phyloP scores from a whole-genome alignment of 37 sponge, comb jelly and placozoan genomes.

The Axinella damicornis region DNA sequence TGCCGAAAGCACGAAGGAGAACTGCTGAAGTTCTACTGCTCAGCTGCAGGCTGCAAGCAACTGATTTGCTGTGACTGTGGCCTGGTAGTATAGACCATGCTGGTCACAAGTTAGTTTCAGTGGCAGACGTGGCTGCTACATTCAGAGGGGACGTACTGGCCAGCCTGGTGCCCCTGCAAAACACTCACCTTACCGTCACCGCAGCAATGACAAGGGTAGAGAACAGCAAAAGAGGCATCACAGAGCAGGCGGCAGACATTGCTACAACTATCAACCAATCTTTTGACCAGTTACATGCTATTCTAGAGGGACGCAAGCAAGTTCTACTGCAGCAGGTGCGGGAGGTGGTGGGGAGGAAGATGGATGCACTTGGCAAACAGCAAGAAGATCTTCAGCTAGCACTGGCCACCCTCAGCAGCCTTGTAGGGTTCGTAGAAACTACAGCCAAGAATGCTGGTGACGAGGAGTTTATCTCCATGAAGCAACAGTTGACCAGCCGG shows the following conservation, averaged over 20 bases:
- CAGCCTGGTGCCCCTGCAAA: not conserved
- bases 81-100: not conserved
- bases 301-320: not conserved
- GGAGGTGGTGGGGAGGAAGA: not conserved
- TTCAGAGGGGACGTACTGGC: not conserved
- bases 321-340: not conserved
- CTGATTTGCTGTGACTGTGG: conserved; percentile 17
- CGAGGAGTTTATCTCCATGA: conserved; percentile 7
- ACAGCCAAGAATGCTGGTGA: conserved; percentile 3
- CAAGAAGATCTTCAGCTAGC: not conserved
- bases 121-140: not conserved
- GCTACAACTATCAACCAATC: not conserved
- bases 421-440: conserved; percentile 6
- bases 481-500: not conserved
- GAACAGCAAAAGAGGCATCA: not conserved
- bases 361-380: not conserved
- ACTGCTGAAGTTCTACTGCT: conserved; percentile 1
- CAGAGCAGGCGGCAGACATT: not conserved
- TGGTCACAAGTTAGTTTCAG: not conserved
- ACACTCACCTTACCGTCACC: not conserved
- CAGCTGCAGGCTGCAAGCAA: not conserved
- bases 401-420: not conserved
- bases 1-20: not conserved
- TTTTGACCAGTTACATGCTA: not conserved
- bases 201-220: not conserved